These are phyloP conservation scores for Xiphydria camelus DNA, from an alignment of 2,888 invertebrate species.

Conservation along the genomic window DNA sequence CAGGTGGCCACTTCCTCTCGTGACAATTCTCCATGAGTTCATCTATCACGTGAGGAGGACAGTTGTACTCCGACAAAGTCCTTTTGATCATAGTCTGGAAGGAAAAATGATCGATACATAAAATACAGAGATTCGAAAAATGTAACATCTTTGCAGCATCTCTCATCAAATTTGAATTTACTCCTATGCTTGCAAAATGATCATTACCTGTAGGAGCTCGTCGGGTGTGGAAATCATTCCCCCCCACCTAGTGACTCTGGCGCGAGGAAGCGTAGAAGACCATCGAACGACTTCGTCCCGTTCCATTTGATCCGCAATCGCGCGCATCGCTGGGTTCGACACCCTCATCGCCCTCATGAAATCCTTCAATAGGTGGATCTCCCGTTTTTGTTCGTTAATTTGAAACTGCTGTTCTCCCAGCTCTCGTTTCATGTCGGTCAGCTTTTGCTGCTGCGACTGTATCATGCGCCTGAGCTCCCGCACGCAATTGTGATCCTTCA, in stretches of 20 bases:
- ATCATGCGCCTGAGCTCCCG: conserved; percentile 83
- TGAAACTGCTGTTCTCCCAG: conserved; percentile 83
- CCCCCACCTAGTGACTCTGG: conserved; percentile 94
- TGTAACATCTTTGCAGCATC: neutral
- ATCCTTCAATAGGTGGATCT: conserved; percentile 86
- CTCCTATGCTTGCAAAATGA: neutral
- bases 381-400: conserved; percentile 87
- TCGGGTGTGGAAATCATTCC: conserved; percentile 99
- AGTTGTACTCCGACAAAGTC: conserved; percentile 90
- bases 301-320: conserved; percentile 92
- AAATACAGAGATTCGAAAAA: neutral
- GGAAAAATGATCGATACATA: conserved; percentile 6
- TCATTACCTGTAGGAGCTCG: conserved; percentile 79
- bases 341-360: conserved; percentile 92
- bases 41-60: conserved; percentile 90
- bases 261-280: conserved; percentile 80
- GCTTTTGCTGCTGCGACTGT: conserved; percentile 82
- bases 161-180: neutral
- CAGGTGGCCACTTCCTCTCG: conserved; percentile 93
- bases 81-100: conserved; percentile 89
- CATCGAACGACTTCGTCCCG: conserved; percentile 89
- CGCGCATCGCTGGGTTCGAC: conserved; percentile 89
- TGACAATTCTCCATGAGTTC: conserved; percentile 98
- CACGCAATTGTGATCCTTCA: conserved; percentile 93
- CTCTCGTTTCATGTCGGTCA: conserved; percentile 85